Conservation (phyloP, 2,888 invertebrate species). For the Germaria angustata region DNA sequence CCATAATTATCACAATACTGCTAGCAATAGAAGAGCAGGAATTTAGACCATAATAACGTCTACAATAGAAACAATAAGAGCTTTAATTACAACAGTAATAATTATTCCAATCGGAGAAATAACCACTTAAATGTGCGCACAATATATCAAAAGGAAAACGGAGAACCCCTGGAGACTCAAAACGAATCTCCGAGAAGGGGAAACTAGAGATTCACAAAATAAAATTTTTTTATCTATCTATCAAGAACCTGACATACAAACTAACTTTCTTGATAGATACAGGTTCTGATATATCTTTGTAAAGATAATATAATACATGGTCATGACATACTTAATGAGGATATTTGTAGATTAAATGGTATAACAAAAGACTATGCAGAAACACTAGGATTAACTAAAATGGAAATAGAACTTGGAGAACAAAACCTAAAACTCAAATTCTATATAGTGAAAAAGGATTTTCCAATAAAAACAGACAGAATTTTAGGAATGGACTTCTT, state of each 20-base stretch:
- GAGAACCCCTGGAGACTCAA: neutral
- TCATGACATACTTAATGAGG: too few species aligned
- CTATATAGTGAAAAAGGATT: too few species aligned
- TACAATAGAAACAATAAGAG: neutral
- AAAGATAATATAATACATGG: neutral
- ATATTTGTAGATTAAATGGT: too few species aligned
- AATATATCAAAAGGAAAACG: slow-evolving; percentile 5
- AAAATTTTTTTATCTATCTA: neutral
- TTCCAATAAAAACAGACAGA: too few species aligned
- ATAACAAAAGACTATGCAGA: too few species aligned
- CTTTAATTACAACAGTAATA: neutral
- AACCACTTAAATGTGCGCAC: neutral
- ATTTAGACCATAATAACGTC: neutral
- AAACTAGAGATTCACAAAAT: neutral
- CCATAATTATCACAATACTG: too few species aligned
- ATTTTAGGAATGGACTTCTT: too few species aligned
- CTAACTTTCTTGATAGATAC: neutral
- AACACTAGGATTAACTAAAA: too few species aligned
- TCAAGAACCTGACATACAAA: neutral
- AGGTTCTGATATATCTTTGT: neutral
- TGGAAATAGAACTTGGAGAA: too few species aligned
- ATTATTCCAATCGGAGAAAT: neutral
- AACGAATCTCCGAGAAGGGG: neutral
- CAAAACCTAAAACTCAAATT: too few species aligned
- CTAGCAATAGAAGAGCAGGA: too few species aligned